Percentiles rank a stretch among this genome's conserved stretches.
phyloP scores from a whole-genome alignment of 2,888 invertebrate genomes.

The Hypomecis atomaria region DNA sequence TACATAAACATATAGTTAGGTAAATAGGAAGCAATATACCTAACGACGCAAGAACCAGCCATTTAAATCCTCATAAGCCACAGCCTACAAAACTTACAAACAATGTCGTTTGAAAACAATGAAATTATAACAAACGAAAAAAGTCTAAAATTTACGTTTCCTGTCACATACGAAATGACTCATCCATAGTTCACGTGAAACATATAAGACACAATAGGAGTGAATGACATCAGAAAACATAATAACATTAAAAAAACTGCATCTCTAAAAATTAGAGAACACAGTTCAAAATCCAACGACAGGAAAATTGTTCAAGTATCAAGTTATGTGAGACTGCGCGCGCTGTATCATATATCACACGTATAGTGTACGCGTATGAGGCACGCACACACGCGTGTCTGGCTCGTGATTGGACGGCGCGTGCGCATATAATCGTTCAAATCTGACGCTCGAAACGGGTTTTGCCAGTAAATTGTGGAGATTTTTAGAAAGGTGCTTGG shows the following conservation, averaged over 20 bases:
- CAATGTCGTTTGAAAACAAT: slow-evolving; percentile 54
- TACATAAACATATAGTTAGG: slow-evolving; percentile 26
- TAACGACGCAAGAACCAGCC: slow-evolving; percentile 48
- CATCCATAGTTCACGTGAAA: slow-evolving; percentile 68
- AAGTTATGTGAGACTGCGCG: slow-evolving; percentile 44
- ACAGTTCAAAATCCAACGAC: slow-evolving; percentile 50
- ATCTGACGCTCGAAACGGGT: slow-evolving; percentile 69
- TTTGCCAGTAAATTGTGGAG: slow-evolving; percentile 73
- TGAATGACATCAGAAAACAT: slow-evolving; percentile 61
- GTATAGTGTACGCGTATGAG: slow-evolving; percentile 18
- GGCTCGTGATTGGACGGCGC: slow-evolving; percentile 41
- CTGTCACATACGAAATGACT: slow-evolving; percentile 55
- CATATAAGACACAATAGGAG: slow-evolving; percentile 50
- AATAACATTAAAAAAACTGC: slow-evolving; percentile 20
- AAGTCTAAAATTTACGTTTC: slow-evolving; percentile 60
- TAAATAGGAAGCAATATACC: slow-evolving; percentile 38
- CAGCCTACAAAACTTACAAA: slow-evolving; percentile 41
- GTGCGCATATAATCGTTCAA: slow-evolving; percentile 43
- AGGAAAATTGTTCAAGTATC: slow-evolving; percentile 10
- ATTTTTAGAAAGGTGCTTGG: slow-evolving; percentile 80
- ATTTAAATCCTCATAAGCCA: slow-evolving; percentile 46
- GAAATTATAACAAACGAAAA: slow-evolving; percentile 56
- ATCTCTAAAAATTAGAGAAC: slow-evolving; percentile 30
- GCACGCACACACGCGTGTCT: slow-evolving; percentile 34
- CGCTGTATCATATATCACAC: slow-evolving; percentile 44